phyloP scores from a whole-genome alignment of 2,797 vertebrate species.

The Perodicticus potto region DNA sequence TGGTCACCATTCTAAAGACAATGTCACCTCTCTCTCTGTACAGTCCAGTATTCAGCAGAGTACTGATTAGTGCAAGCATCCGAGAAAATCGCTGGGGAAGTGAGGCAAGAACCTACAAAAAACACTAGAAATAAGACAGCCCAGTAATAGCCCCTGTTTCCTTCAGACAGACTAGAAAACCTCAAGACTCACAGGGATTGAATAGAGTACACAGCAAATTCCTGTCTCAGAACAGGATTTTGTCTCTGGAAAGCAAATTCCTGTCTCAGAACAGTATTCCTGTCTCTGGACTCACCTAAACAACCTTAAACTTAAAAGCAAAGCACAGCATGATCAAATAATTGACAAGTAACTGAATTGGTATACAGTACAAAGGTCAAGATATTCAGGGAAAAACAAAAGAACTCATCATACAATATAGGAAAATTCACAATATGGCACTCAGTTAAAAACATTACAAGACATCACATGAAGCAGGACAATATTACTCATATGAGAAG shows the following conservation, averaged over 20 bases:
- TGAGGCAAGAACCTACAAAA: neutral
- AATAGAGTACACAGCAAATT: neutral
- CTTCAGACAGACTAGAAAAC: neutral
- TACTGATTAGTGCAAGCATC: neutral
- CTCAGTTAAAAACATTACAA: neutral
- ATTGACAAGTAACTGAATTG: neutral
- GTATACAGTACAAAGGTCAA: neutral
- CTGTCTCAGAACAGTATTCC: too few relatives aligned
- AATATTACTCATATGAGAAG: neutral
- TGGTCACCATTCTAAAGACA: neutral
- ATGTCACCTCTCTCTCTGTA: neutral
- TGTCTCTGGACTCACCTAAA: neutral
- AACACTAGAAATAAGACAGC: neutral
- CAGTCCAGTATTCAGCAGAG: neutral
- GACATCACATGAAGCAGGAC: neutral
- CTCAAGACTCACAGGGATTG: neutral
- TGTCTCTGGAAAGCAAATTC: too few relatives aligned
- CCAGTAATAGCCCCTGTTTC: neutral
- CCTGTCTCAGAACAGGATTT: neutral
- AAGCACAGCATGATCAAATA: neutral
- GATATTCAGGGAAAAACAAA: neutral
- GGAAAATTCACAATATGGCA: neutral
- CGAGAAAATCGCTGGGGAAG: neutral
- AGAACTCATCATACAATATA: neutral
- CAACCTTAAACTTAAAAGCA: neutral